phyloP scores from a whole-genome alignment of 2,888 invertebrate genomes.

The Yponomeuta plumbellus region DNA sequence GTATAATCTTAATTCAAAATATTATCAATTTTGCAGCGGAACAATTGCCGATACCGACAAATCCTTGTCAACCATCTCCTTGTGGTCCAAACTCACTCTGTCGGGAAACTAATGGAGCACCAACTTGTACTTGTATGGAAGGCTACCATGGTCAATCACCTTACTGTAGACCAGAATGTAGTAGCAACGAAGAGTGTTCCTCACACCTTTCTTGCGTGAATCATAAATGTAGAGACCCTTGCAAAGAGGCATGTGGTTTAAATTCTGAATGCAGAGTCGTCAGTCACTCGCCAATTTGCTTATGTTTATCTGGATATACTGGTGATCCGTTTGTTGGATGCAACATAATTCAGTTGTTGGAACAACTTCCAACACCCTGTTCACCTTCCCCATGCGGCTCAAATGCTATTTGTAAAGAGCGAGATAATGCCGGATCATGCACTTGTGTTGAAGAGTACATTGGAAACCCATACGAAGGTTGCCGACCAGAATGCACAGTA shows the following conservation, averaged over 20 bases:
- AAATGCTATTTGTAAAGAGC: slow-evolving; percentile 80
- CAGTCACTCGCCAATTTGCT: slow-evolving; percentile 85
- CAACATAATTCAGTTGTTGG: slow-evolving; percentile 44
- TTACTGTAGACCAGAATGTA: slow-evolving; percentile 87
- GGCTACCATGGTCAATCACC: slow-evolving; percentile 84
- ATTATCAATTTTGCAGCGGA: slow-evolving; percentile 55
- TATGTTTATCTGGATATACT: slow-evolving; percentile 80
- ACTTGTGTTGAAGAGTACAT: slow-evolving; percentile 82
- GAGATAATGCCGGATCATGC: slow-evolving; percentile 79
- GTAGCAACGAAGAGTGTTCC: slow-evolving; percentile 84
- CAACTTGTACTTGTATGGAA: slow-evolving; percentile 84
- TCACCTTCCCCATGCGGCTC: slow-evolving; percentile 79
- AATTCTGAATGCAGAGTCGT: slow-evolving; percentile 86
- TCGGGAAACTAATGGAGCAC: slow-evolving; percentile 79
- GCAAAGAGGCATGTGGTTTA: slow-evolving; percentile 81
- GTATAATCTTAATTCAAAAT: too few species aligned
- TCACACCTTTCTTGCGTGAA: slow-evolving; percentile 82
- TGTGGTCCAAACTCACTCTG: slow-evolving; percentile 88
- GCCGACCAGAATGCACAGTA: slow-evolving; percentile 83
- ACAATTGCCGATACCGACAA: slow-evolving; percentile 62
- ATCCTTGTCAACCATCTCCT: slow-evolving; percentile 86
- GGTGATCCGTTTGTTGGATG: slow-evolving; percentile 88
- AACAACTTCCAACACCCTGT: slow-evolving; percentile 71
- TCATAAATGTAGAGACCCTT: slow-evolving; percentile 86
- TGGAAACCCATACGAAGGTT: slow-evolving; percentile 88